phyloP scores from a whole-genome alignment of 2,113 vertebrate genomes.

The Gnathonemus longibarbis region DNA sequence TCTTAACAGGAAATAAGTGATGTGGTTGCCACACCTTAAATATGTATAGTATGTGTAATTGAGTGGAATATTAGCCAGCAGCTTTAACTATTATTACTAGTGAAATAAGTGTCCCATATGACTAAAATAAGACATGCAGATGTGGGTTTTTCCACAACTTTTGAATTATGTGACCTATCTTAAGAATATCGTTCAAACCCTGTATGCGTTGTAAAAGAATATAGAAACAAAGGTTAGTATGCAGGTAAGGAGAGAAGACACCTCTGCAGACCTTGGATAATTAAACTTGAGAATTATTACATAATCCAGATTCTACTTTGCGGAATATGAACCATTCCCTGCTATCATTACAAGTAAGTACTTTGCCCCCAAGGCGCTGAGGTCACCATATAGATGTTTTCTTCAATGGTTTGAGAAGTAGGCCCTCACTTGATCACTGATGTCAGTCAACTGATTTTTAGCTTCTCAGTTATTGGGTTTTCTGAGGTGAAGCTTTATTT shows the following conservation, averaged over 20 bases:
- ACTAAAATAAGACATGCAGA: background rate
- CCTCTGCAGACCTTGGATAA: background rate
- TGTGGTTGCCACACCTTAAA: constrained; percentile 4
- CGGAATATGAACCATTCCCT: background rate
- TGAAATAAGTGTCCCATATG: background rate
- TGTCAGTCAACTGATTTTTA: background rate
- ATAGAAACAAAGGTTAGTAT: background rate
- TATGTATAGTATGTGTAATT: background rate
- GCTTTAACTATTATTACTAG: background rate
- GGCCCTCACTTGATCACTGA: background rate
- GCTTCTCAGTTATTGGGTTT: background rate
- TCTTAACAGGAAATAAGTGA: background rate
- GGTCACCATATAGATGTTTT: background rate
- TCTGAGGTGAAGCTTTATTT: background rate
- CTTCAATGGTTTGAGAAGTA: background rate
- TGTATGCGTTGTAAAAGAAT: background rate
- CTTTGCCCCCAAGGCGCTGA: background rate
- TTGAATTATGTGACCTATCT: background rate
- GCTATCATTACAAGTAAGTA: background rate
- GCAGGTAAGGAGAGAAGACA: background rate
- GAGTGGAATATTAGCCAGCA: background rate
- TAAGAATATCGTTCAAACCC: background rate
- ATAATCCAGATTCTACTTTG: background rate
- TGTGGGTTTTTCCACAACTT: background rate
- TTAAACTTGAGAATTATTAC: background rate